These are phyloP conservation scores for Lasius fuliginosus DNA, from an alignment of 2,888 invertebrate species.

Conservation along the genomic window DNA sequence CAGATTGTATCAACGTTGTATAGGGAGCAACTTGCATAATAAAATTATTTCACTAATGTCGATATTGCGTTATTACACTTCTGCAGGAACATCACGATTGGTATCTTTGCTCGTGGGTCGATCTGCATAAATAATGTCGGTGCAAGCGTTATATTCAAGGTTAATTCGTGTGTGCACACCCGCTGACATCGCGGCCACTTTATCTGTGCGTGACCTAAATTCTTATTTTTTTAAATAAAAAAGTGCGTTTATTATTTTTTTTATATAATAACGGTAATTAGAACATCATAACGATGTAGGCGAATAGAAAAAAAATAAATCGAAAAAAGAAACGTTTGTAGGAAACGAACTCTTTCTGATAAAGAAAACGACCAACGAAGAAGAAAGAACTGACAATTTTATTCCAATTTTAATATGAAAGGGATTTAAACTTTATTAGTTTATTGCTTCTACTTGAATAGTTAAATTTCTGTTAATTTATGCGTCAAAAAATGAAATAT, in stretches of 20 bases:
- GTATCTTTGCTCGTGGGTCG: constrained; percentile 33
- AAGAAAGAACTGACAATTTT: background rate
- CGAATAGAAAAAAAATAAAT: background rate
- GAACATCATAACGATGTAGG: background rate
- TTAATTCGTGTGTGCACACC: constrained; percentile 37
- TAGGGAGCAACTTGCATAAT: constrained; percentile 16
- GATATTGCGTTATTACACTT: constrained; percentile 37
- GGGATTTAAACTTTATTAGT: background rate
- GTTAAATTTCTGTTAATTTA: background rate
- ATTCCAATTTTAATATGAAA: background rate
- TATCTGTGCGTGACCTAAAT: constrained; percentile 21
- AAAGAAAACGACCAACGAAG: background rate
- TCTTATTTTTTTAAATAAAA: background rate
- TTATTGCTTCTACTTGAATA: background rate
- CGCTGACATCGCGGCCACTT: constrained; percentile 25
- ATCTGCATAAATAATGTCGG: constrained; percentile 37
- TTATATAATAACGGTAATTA: background rate
- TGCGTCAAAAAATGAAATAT: background rate
- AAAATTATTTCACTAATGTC: constrained; percentile 13
- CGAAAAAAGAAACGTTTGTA: background rate
- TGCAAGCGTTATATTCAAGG: constrained; percentile 54
- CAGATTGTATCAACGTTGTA: background rate
- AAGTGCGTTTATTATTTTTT: background rate
- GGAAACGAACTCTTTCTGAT: background rate
- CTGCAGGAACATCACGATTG: constrained; percentile 34